Base-by-base conservation (phyloP, 2,888 invertebrate genomes). In the Spodoptera picta region DNA sequence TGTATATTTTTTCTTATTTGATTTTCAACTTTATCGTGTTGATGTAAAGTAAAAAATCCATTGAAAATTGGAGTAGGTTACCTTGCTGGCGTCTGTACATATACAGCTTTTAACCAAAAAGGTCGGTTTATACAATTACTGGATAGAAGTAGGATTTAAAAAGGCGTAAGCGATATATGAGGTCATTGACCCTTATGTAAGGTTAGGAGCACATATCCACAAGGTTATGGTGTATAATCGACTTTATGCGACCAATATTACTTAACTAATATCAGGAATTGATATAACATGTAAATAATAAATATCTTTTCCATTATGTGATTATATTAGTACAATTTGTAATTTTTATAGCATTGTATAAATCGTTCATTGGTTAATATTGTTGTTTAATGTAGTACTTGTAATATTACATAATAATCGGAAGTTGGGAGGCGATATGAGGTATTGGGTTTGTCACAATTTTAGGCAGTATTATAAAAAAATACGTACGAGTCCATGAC, bases 261-360 rank as follows among this genome's bases (percentile, higher is more conserved):
- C 52, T 36, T 72, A 59, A 63, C 47, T 62, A 41, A 60, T 74
- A 67, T 61, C 48, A 62, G 69, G 64, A 69, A 73, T 75, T 69
- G 69, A 64, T 65, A 57, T 60, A 3, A 56, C 52, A 62, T 66
- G 31, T 73, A 50, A 66, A 42, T 67, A 67, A 66, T 59, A 67
- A 65, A 27, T 19, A 48, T 42, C 24, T 60, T 69, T 62, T 66
- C 66, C 46, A 55, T 73, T 69, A 60, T 63, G 76, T 79, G 75
- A 76, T 75, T 59, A 67, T 65, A 65, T 69, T 76, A 77, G 82
- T 82, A 82, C 81, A 81, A 82, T 81, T 77, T 76, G 67, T 77
- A 77, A 70, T 54, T 63, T 54, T 60, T 62, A 46, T 66, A 72
- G 65, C 43, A 52, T 62, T 64, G 52, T 69, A 63, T 63, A 69